Conservation (phyloP, 2,113 vertebrate genomes). For the Gambusia holbrooki region DNA sequence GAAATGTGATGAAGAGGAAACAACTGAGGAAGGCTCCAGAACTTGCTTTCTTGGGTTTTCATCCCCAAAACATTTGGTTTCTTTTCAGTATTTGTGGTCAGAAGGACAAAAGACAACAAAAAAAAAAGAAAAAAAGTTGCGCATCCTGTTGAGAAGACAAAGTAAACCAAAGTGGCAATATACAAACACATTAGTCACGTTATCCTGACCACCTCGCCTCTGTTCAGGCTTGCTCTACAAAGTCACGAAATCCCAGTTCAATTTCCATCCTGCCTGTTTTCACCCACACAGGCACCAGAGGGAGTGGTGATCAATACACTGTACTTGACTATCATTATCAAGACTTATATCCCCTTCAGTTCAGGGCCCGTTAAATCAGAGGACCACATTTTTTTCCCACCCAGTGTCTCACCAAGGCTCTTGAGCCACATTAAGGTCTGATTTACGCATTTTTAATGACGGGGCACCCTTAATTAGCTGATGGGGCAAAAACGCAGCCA, state of each 20-base stretch:
- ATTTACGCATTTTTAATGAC: slow-evolving; percentile 75
- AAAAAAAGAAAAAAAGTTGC: slow-evolving; percentile 25
- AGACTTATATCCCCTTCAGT: slow-evolving; percentile 74
- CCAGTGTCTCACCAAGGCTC: slow-evolving; percentile 61
- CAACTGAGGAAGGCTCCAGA: background rate
- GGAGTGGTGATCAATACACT: slow-evolving; percentile 75
- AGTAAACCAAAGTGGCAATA: slow-evolving; percentile 49
- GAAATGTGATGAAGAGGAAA: background rate
- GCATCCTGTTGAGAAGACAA: slow-evolving; percentile 53
- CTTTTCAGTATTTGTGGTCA: slow-evolving; percentile 20
- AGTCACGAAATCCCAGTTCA: slow-evolving; percentile 63
- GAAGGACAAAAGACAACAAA: background rate
- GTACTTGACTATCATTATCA: slow-evolving; percentile 78
- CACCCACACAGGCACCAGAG: slow-evolving; percentile 68
- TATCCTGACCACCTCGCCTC: slow-evolving; percentile 50
- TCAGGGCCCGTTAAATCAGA: slow-evolving; percentile 75
- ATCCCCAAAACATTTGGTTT: slow-evolving; percentile 9
- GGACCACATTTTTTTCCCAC: slow-evolving; percentile 64
- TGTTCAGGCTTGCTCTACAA: slow-evolving; percentile 40
- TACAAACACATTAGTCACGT: slow-evolving; percentile 73
- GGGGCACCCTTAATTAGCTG: slow-evolving; percentile 75
- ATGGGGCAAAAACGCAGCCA: slow-evolving; percentile 56
- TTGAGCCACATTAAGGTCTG: slow-evolving; percentile 73
- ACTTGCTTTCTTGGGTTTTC: background rate
- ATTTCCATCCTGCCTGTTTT: slow-evolving; percentile 66